Percentiles rank a stretch among this genome's conserved stretches.
Evolutionary conservation across 2,888 invertebrate species (phyloP).

Genomic region (Hypercompe scribonia): DNA sequence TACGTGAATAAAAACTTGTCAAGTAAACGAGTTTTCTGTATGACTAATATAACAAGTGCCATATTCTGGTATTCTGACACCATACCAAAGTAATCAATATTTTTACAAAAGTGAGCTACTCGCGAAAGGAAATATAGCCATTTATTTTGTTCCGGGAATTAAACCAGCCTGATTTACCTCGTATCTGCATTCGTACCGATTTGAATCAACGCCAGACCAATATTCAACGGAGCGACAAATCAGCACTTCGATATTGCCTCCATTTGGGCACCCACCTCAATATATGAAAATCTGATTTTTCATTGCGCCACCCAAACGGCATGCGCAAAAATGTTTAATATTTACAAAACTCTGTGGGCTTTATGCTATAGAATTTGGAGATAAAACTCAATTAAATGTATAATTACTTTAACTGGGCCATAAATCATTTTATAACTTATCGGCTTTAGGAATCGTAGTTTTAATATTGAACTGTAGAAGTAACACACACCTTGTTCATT

Average conservation of each 20-base stretch:
- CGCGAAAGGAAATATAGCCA: constrained; percentile 26
- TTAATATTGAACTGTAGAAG: constrained; percentile 46
- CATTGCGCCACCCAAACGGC: constrained; percentile 61
- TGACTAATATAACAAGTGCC: too few relatives aligned
- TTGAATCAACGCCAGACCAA: constrained; percentile 84
- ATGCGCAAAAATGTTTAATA: constrained; percentile 56
- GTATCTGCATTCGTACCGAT: constrained; percentile 72
- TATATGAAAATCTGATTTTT: constrained; percentile 82
- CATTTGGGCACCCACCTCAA: constrained; percentile 81
- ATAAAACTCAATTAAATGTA: constrained; percentile 63
- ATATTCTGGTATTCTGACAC: neutral
- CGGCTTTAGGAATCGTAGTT: constrained; percentile 54
- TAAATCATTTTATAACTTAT: constrained; percentile 66
- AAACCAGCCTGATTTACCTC: constrained; percentile 67
- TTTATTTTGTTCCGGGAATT: constrained; percentile 66
- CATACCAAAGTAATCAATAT: neutral
- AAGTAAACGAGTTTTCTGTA: too few relatives aligned
- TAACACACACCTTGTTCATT: constrained; percentile 27
- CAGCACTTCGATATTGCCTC: constrained; percentile 86
- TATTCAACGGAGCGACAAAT: constrained; percentile 84
- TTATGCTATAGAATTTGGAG: constrained; percentile 53
- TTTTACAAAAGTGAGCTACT: constrained; percentile 7
- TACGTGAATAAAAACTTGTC: too few relatives aligned
- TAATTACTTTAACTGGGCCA: constrained; percentile 68
- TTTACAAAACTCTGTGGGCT: constrained; percentile 55